Percentiles rank a stretch among this genome's conserved stretches.
Evolutionary conservation across 2,113 vertebrate genomes (phyloP).

Genomic region (Tragelaphus scriptus): DNA sequence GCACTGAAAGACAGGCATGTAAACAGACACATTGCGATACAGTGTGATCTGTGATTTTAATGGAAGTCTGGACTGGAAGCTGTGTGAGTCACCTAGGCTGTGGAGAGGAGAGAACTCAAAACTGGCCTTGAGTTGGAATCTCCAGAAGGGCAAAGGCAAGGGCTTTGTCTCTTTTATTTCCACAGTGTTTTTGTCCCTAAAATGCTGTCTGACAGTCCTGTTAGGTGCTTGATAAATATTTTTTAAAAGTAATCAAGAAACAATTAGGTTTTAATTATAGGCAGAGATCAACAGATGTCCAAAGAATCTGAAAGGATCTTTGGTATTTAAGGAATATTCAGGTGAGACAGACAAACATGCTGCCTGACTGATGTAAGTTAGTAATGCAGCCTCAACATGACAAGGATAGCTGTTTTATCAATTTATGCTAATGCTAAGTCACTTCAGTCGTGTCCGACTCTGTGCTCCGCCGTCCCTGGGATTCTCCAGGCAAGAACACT

Average conservation of each 20-base stretch:
- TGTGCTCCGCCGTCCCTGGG: too few species aligned
- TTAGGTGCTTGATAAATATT: constrained; percentile 6
- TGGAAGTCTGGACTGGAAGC: background rate
- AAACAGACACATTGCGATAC: background rate
- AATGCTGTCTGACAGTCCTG: background rate
- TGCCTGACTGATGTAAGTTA: background rate
- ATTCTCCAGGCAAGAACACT: too few species aligned
- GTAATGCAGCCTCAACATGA: background rate
- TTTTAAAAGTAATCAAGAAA: background rate
- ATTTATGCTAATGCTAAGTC: background rate
- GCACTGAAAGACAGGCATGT: background rate
- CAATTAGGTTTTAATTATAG: background rate
- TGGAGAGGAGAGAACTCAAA: background rate
- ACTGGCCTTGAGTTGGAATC: background rate
- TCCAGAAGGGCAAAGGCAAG: background rate
- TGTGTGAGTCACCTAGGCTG: background rate
- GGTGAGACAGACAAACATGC: background rate
- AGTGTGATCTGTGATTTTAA: background rate
- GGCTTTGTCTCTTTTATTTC: background rate
- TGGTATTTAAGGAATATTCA: background rate
- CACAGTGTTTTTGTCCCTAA: background rate
- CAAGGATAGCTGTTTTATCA: background rate
- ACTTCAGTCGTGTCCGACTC: too few species aligned
- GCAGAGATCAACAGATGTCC: background rate
- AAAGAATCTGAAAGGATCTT: background rate